A percentile compares a stretch with the other conserved stretches of the same genome.
These are phyloP conservation scores for Spodoptera litura DNA, from an alignment of 1,140 invertebrate species.

Conservation along the genomic window DNA sequence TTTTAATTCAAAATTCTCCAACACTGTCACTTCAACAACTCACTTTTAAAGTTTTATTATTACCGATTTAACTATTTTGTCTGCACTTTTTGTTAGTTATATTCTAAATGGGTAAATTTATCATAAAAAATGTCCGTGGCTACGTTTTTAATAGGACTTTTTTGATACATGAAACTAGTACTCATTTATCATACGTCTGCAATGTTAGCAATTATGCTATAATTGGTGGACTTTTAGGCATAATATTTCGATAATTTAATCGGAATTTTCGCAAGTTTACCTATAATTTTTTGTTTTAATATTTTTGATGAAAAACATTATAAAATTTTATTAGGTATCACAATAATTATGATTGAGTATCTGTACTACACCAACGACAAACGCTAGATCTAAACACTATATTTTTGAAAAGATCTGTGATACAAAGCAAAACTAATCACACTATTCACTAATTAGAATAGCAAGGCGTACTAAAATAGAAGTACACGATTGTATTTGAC, in stretches of 20 bases:
- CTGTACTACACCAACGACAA: background rate
- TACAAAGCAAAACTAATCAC: conserved; percentile 11
- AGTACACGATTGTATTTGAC: conserved; percentile 30
- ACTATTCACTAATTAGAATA: conserved; percentile 36
- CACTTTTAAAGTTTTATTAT: background rate
- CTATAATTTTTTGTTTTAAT: background rate
- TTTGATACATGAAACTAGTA: conserved; percentile 18
- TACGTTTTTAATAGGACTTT: conserved; percentile 2
- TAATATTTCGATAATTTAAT: background rate
- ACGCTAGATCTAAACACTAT: background rate
- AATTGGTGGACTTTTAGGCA: conserved; percentile 19
- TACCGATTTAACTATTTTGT: background rate
- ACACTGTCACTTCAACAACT: background rate
- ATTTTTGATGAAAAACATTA: background rate
- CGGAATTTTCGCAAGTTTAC: background rate
- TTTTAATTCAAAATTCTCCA: background rate
- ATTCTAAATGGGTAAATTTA: background rate
- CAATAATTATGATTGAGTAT: background rate
- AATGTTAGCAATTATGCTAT: conserved; percentile 20
- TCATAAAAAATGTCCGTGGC: background rate
- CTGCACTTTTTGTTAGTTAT: conserved; percentile 13
- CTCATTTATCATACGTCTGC: conserved; percentile 22
- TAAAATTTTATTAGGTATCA: too few relatives aligned
- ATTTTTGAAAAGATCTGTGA: background rate
- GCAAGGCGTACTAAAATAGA: conserved; percentile 26